These are phyloP conservation scores for Sinotaia quadrata DNA, from an alignment of 2,888 invertebrate genomes.

Conservation along the genomic window DNA sequence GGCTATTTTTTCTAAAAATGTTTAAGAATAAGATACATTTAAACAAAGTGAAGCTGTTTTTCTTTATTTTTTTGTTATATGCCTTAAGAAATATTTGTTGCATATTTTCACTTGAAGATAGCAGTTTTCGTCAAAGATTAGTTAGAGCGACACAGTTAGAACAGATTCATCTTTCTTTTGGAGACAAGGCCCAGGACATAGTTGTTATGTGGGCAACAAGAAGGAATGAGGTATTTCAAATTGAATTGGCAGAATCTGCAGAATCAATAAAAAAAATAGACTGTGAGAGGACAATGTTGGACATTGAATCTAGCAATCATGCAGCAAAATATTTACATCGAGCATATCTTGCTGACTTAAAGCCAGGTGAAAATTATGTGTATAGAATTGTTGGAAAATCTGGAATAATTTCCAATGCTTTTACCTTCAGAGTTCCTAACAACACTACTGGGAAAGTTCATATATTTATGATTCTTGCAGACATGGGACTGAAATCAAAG, in stretches of 20 bases:
- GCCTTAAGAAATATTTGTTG: too few species aligned
- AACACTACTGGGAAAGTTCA: slow-evolving; percentile 37
- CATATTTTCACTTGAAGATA: not conserved
- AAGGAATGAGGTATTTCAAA: slow-evolving; percentile 42
- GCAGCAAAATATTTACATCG: slow-evolving; percentile 56
- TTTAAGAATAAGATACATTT: too few species aligned
- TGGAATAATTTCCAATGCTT: slow-evolving; percentile 53
- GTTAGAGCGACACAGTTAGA: slow-evolving; percentile 41
- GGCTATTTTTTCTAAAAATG: too few species aligned
- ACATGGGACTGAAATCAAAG: slow-evolving; percentile 59
- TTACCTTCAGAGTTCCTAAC: slow-evolving; percentile 62
- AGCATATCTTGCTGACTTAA: slow-evolving; percentile 47
- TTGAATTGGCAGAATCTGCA: slow-evolving; percentile 49
- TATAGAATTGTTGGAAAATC: slow-evolving; percentile 51
- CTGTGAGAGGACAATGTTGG: slow-evolving; percentile 45
- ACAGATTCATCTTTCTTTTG: slow-evolving; percentile 59
- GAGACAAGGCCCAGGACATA: slow-evolving; percentile 48
- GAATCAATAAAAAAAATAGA: slow-evolving; percentile 31
- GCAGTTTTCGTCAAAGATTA: not conserved
- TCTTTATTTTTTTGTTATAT: too few species aligned
- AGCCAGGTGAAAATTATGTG: slow-evolving; percentile 49
- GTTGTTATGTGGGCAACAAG: slow-evolving; percentile 58
- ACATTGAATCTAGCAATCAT: slow-evolving; percentile 44
- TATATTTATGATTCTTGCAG: slow-evolving; percentile 65
- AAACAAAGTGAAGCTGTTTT: too few species aligned